Base-by-base conservation (phyloP, 2,797 vertebrate species). In the Craterocephalus amniculus region DNA sequence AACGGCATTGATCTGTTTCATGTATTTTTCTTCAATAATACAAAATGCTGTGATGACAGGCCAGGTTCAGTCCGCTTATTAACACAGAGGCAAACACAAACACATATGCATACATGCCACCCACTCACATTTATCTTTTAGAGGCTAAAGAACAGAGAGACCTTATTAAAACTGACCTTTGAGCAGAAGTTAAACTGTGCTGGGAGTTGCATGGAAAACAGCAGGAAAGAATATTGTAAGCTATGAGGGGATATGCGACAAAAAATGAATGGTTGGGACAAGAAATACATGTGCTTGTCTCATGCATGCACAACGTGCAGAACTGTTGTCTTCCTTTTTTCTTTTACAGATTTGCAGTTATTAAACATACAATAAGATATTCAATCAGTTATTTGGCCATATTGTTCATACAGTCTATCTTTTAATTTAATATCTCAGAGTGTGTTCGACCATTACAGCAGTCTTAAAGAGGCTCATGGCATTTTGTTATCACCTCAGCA, bases 81-180 rank as follows among this genome's bases (percentile, higher is more conserved):
- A 88, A 67, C 49, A 38, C 75, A 57, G 34, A 57, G 29, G 13
- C 34, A 32, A 40, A 27, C 36, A 61, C 62, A 60, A 7, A 66
- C 43, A 58, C 63, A 45, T 61, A 76, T 63, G 72, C 52, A 56
- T 24, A 22, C 22, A 73, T 6, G 4, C 51, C 72, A 55, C 63
- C 64, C 74, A 75, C 55, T 62, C 71, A 36, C 57, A 36, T 77
- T 60, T 58, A 13, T 66, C 56, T 68, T 64, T 67, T 24, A 13
- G 35, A 67, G 58, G 40, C 67, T 34, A 61, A 48, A 72, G 74
- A 84, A 74, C 68, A 81, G 58, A 32, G 81, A 88, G 61, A 73
- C 75, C 85, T 91, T 91, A 88, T 92, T 92, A 92, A 87, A 87
- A 66, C 43, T 76, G 85, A 88, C 85, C 86, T 88, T 85, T 83